These are phyloP conservation scores for Eira barbara DNA, from an alignment of 2,113 vertebrate genomes.

Conservation along the genomic window DNA sequence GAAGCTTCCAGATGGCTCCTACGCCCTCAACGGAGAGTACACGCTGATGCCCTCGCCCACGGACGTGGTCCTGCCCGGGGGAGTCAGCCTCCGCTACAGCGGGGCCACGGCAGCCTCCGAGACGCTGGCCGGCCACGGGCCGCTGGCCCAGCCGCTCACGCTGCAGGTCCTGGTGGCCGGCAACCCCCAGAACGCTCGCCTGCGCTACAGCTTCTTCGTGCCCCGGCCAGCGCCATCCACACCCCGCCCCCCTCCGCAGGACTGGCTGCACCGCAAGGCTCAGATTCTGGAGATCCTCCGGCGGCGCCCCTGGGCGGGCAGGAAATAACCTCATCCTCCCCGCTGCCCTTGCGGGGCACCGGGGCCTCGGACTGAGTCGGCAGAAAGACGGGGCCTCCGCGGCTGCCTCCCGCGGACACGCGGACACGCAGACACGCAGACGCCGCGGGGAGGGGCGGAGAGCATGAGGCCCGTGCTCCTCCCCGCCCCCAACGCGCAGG, in stretches of 20 bases:
- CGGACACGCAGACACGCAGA: background rate
- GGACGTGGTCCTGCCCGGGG: conserved; percentile 67
- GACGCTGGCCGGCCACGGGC: conserved; percentile 73
- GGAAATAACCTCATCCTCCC: conserved; percentile 62
- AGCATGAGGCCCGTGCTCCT: background rate
- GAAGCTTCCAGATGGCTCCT: conserved; percentile 54
- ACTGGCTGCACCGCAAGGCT: conserved; percentile 79
- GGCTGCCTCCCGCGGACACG: background rate
- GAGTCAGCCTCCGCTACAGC: conserved; percentile 71
- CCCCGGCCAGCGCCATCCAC: conserved; percentile 43
- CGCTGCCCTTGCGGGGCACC: conserved; percentile 59
- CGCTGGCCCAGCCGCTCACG: conserved; percentile 73
- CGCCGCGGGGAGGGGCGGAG: background rate
- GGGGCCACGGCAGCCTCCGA: conserved; percentile 77
- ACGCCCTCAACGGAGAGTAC: conserved; percentile 80
- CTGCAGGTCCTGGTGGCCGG: conserved; percentile 81
- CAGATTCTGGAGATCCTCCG: conserved; percentile 78
- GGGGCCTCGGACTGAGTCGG: conserved; percentile 52
- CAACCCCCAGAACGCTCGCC: background rate
- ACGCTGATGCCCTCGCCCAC: conserved; percentile 73
- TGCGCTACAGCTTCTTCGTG: conserved; percentile 82
- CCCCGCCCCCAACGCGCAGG: conserved; percentile 43
- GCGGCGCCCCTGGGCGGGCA: conserved; percentile 52
- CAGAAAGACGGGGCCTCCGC: background rate
- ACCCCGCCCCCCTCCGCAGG: background rate